Conservation (phyloP, 2,113 vertebrate genomes). For the human region GRCh38 chrX:114556501-114557000, state of each 20-base stretch:
- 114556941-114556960: slow-evolving; percentile 46
- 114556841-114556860: slow-evolving; percentile 75
- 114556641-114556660: slow-evolving; percentile 59
- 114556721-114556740: slow-evolving; percentile 48
- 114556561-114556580: slow-evolving; percentile 52
- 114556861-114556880: slow-evolving; percentile 75
- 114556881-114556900: slow-evolving; percentile 43
- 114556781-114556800: slow-evolving; percentile 6
- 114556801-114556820: slow-evolving; percentile 49
- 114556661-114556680: slow-evolving; percentile 57
- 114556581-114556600: slow-evolving; percentile 43
- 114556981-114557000: slow-evolving; percentile 19
- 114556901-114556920: slow-evolving; percentile 61
- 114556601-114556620: slow-evolving; percentile 43
- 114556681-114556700: slow-evolving; percentile 33
- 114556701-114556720: slow-evolving; percentile 34
- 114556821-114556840: slow-evolving; percentile 69
- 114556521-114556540: background rate
- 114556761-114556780: slow-evolving; percentile 41
- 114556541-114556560: background rate
- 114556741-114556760: slow-evolving; percentile 47
- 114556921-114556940: slow-evolving; percentile 44
- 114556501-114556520: slow-evolving; percentile 34
- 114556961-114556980: slow-evolving; percentile 14
- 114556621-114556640: slow-evolving; percentile 37